Conservation (phyloP, 2,797 vertebrate species). For the Typhlichthys subterraneus region DNA sequence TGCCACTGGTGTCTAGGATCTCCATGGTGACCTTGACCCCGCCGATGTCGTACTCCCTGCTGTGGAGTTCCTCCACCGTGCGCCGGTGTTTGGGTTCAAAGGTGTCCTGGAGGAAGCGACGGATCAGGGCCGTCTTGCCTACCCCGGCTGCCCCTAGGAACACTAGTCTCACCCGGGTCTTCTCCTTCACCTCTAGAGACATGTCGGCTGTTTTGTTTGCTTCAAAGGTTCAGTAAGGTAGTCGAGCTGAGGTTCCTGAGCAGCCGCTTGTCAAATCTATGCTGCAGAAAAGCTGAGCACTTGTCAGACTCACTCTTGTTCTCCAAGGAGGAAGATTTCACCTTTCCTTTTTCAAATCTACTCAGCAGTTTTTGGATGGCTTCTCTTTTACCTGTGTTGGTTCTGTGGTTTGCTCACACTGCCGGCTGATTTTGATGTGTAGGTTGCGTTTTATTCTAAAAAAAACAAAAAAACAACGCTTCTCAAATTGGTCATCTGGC, state of each 20-base stretch:
- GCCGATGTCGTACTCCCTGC: slow-evolving; percentile 85
- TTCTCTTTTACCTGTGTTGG: not conserved
- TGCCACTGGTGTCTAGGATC: slow-evolving; percentile 92
- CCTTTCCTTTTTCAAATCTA: too few species aligned
- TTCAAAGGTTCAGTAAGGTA: not conserved
- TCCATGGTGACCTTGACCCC: slow-evolving; percentile 85
- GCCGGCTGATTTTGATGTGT: not conserved
- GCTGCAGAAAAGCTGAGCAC: slow-evolving; percentile 11
- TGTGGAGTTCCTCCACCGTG: slow-evolving; percentile 89
- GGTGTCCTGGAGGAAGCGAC: slow-evolving; percentile 86
- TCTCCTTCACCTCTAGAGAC: slow-evolving; percentile 88
- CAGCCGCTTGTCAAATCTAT: not conserved
- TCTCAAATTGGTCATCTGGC: slow-evolving; percentile 38
- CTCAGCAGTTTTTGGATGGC: not conserved
- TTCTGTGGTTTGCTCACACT: not conserved
- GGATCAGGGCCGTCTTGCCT: slow-evolving; percentile 89
- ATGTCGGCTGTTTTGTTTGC: slow-evolving; percentile 57
- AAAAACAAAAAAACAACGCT: not conserved
- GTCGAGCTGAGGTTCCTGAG: slow-evolving; percentile 5
- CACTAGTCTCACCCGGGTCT: slow-evolving; percentile 86
- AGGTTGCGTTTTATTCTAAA: not conserved
- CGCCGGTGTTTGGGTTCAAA: slow-evolving; percentile 89
- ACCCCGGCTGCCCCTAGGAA: slow-evolving; percentile 90
- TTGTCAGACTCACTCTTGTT: slow-evolving; percentile 9
- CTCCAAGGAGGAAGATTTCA: not conserved